Conservation (phyloP, 2,888 invertebrate species). For the Agrochola lychnidis region DNA sequence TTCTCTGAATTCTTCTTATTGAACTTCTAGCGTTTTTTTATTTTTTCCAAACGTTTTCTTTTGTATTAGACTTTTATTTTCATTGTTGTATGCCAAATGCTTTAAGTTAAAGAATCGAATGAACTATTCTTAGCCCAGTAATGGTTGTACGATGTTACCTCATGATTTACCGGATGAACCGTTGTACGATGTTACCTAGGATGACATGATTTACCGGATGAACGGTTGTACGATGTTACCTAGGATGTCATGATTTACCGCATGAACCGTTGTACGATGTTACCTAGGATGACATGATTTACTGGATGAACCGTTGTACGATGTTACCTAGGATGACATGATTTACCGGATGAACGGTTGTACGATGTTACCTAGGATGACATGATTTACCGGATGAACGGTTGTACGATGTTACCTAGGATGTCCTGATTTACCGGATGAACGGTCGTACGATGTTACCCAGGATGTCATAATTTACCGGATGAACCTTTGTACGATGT, state of each 20-base stretch:
- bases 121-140: background rate
- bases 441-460: background rate
- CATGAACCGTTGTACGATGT: background rate
- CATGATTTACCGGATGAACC: background rate
- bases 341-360: background rate
- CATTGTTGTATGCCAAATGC: too few relatives aligned
- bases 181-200: background rate
- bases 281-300: background rate
- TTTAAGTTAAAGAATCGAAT: background rate
- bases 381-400: too few relatives aligned
- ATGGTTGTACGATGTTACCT: background rate
- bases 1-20: background rate
- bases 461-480: background rate
- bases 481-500: background rate
- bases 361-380: background rate
- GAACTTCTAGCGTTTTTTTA: background rate
- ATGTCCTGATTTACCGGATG: too few relatives aligned
- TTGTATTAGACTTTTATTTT: background rate
- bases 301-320: too few relatives aligned
- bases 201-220: background rate
- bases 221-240: background rate
- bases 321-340: too few relatives aligned
- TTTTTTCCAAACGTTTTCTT: background rate
- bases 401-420: background rate
- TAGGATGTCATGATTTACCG: too few relatives aligned